Conservation (phyloP, 2,113 vertebrate species). For the Spermophilus dauricus region DNA sequence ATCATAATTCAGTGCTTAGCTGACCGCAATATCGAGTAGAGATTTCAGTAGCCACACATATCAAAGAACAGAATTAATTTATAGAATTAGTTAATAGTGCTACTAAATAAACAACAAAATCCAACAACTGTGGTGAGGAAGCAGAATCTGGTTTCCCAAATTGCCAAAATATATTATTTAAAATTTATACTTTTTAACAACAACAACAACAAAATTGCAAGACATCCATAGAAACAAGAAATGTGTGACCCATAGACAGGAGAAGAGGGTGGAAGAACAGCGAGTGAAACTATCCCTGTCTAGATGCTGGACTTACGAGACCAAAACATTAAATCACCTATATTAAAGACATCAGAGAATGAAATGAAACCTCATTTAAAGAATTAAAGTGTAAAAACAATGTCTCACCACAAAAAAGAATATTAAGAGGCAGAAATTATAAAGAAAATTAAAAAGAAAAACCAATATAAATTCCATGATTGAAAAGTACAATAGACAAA, state of each 20-base stretch:
- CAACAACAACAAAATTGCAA: background rate
- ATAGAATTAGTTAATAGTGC: background rate
- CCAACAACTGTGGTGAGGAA: background rate
- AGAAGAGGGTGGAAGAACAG: background rate
- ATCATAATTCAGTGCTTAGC: background rate
- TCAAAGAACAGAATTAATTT: background rate
- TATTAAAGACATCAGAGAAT: background rate
- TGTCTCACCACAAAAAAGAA: background rate
- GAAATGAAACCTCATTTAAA: background rate
- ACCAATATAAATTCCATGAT: background rate
- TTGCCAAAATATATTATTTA: conserved; percentile 2
- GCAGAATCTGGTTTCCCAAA: background rate
- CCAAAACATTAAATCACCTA: background rate
- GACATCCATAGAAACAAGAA: background rate
- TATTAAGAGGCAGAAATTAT: background rate
- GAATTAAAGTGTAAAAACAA: background rate
- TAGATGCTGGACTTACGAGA: background rate
- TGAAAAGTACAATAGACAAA: background rate
- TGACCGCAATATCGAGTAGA: background rate
- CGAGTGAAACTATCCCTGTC: background rate
- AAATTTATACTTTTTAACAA: background rate
- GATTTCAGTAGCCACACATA: background rate
- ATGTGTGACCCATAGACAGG: background rate
- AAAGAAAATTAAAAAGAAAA: background rate
- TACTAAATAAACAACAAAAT: background rate